Evolutionary conservation across 2,888 invertebrate genomes (phyloP).

Genomic region (Stenolophus ochropezus): DNA sequence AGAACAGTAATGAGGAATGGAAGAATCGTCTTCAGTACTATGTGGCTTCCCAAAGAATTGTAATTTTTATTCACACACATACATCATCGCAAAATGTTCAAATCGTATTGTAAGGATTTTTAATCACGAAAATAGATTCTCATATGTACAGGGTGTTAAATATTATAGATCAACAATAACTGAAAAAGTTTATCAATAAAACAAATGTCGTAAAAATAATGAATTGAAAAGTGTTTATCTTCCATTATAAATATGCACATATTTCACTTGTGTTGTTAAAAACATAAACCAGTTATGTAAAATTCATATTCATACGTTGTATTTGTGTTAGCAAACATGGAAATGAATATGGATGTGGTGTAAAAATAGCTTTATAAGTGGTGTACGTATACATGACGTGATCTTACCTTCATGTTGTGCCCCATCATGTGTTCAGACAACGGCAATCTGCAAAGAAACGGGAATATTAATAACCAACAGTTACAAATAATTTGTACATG

Average conservation of each 20-base stretch:
- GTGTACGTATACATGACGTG: neutral
- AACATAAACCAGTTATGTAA: neutral
- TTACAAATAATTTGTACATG: neutral
- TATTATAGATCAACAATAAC: no score
- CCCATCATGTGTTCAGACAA: neutral
- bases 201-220: no score
- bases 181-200: no score
- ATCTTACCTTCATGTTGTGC: slow-evolving; percentile 13
- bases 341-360: neutral
- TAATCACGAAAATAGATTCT: no score
- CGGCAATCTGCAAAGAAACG: neutral
- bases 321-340: no score
- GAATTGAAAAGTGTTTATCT: neutral
- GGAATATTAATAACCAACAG: neutral
- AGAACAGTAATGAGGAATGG: no score
- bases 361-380: slow-evolving; percentile 1
- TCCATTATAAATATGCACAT: neutral
- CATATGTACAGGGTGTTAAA: no score
- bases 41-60: no score
- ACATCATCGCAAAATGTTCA: no score
- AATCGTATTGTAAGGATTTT: no score
- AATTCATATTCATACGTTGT: neutral
- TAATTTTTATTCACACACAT: no score
- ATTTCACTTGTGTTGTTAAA: neutral
- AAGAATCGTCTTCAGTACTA: no score